Base-by-base conservation (phyloP, 2,888 invertebrate species). In the Drosophila peninsularis region DNA sequence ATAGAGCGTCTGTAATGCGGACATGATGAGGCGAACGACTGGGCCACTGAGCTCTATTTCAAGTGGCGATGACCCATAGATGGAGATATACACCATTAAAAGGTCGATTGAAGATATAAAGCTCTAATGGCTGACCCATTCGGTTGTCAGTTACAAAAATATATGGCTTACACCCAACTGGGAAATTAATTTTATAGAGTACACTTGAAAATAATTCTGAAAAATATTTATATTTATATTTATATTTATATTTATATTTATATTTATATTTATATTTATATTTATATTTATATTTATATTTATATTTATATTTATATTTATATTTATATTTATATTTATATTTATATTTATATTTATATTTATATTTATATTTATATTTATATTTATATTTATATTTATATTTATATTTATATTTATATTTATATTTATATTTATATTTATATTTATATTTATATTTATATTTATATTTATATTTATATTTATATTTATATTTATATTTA, bases 51-150 rank as follows among this genome's bases (percentile, higher is more conserved):
- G 19, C 49, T 49, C 39, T n/a, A 55, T 17, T 49, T 17, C 17
- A 71, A 54, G 45, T 55, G 34, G 39, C 47, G 30, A 49, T 56
- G 68, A 66, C 39, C 68, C 37, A 41, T 11, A n/a, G 57, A n/a
- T 44, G n/a, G 3, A n/a, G 34, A 21, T 21, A 14, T n/a, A n/a
- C 27, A 37, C 21, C 27, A 53, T 19, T 21, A 10, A 58, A n/a
- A 34, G 27, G 55, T 53, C 44, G 13, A 24, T n/a, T n/a, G n/a
- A n/a, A n/a, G n/a, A n/a, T n/a, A n/a, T n/a, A n/a, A n/a, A n/a
- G n/a, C n/a, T n/a, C n/a, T n/a, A n/a, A n/a, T n/a, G n/a, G n/a
- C n/a, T n/a, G n/a, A n/a, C n/a, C n/a, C n/a, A n/a, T n/a, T n/a
- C n/a, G n/a, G n/a, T n/a, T n/a, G n/a, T 17, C 64, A n/a, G 11